Evolutionary conservation across 1,140 invertebrate species (phyloP), one percentile per base, ranked within the genome.

Genomic region (Trialeurodes vaporariorum): DNA sequence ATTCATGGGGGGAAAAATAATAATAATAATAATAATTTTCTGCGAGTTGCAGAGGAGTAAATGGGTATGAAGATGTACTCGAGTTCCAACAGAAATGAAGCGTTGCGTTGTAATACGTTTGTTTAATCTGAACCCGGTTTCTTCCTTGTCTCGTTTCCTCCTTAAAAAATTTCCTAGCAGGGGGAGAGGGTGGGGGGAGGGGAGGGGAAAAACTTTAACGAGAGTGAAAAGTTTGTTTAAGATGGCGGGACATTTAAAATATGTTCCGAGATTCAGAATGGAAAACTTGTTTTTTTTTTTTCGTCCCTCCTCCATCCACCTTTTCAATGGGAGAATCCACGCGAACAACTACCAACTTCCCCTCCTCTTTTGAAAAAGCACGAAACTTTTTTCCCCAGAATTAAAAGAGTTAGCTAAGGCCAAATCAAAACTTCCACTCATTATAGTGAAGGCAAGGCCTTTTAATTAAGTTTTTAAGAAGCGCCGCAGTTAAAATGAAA

Each of bases 181-280:
- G n/a, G n/a, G n/a, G n/a, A n/a, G n/a, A n/a, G n/a, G n/a, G n/a
- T n/a, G n/a, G n/a, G n/a, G n/a, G n/a, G n/a, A n/a, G n/a, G n/a
- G n/a, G n/a, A n/a, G 34, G 34, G 34, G 17, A 49, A 49, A 49
- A 49, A 49, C 5, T 49, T 49, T 49, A 49, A 49, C 34, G 34
- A 49, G 34, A 49, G 34, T 49, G 34, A 49, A 49, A 49, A 49
- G 34, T 49, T 49, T 49, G 34, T 49, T 49, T 49, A 49, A 49
- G 34, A 49, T 49, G 34, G 34, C 17, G 34, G 34, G 34, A 49
- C 34, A 49, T 49, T 49, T 49, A 49, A 49, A 49, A 49, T 49
- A 49, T 49, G 34, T 17, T 49, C 17, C 34, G 34, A 49, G 34
- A 49, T 49, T 49, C 34, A 49, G 17, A 17, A 17, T 9, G 34